phyloP scores from a whole-genome alignment of 2,888 invertebrate species.

The Hedychridium roseum region DNA sequence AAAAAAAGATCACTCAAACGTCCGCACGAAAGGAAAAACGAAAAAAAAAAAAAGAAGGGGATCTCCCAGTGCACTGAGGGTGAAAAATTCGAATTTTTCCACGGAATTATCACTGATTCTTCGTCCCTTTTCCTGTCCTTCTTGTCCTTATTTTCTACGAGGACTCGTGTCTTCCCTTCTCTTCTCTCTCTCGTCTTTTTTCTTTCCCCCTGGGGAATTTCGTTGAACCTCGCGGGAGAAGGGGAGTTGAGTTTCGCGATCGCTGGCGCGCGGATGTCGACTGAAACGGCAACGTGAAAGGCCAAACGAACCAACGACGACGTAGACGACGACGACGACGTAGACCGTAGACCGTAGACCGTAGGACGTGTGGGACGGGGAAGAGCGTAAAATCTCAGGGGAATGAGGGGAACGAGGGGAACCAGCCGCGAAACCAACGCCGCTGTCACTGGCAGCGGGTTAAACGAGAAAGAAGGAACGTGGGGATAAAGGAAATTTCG shows the following conservation, averaged over 20 bases:
- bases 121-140: background rate
- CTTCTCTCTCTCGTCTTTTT: too few relatives aligned
- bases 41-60: background rate
- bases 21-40: background rate
- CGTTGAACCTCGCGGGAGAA: background rate
- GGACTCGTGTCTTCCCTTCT: too few relatives aligned
- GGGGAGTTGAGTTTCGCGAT: background rate
- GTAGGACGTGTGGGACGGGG: too few relatives aligned
- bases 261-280: background rate
- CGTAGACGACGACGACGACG: background rate
- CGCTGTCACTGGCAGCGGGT: too few relatives aligned
- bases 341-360: too few relatives aligned
- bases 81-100: background rate
- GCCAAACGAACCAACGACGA: background rate
- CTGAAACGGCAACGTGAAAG: background rate
- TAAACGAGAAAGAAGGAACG: too few relatives aligned
- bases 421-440: too few relatives aligned
- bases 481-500: too few relatives aligned
- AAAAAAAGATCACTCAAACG: background rate
- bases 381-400: too few relatives aligned
- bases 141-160: conserved; percentile 1
- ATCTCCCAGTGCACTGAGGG: background rate
- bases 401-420: too few relatives aligned
- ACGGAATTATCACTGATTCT: background rate
- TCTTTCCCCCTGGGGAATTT: too few relatives aligned